A percentile compares a stretch with the other conserved stretches of the same genome.
These are phyloP conservation scores for Bhutanitis thaidina DNA, from an alignment of 2,888 invertebrate genomes.

Conservation along the genomic window DNA sequence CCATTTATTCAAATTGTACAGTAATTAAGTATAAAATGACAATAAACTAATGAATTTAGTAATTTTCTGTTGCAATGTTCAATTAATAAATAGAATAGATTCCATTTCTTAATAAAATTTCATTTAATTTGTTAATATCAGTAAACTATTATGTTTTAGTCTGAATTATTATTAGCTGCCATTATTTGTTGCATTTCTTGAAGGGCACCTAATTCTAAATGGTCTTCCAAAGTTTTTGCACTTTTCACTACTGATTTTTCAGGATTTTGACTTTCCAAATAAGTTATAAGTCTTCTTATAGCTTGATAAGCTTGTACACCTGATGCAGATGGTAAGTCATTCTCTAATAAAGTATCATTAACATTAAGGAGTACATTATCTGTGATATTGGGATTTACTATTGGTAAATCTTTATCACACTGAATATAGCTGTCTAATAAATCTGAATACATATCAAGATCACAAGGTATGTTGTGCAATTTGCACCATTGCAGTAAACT, in stretches of 20 bases:
- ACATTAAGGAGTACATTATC: conserved; percentile 14
- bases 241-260: conserved; percentile 31
- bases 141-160: background rate
- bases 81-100: no score
- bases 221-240: conserved; percentile 40
- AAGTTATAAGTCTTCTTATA: conserved; percentile 39
- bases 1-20: no score
- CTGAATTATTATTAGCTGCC: conserved; percentile 8
- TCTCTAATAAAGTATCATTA: conserved; percentile 5
- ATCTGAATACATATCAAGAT: conserved; percentile 25
- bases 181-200: conserved; percentile 38
- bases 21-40: no score
- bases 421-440: conserved; percentile 35
- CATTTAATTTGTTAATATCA: no score
- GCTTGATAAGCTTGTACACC: conserved; percentile 42
- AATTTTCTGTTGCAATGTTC: no score
- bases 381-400: conserved; percentile 27
- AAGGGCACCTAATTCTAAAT: conserved; percentile 38
- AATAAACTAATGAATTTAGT: no score
- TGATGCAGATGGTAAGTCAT: conserved; percentile 28
- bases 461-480: conserved; percentile 31
- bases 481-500: conserved; percentile 39
- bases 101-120: no score
- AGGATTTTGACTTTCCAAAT: conserved; percentile 37
- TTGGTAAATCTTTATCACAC: conserved; percentile 36